phyloP scores from a whole-genome alignment of 2,797 vertebrate species.

The Otus scops region DNA sequence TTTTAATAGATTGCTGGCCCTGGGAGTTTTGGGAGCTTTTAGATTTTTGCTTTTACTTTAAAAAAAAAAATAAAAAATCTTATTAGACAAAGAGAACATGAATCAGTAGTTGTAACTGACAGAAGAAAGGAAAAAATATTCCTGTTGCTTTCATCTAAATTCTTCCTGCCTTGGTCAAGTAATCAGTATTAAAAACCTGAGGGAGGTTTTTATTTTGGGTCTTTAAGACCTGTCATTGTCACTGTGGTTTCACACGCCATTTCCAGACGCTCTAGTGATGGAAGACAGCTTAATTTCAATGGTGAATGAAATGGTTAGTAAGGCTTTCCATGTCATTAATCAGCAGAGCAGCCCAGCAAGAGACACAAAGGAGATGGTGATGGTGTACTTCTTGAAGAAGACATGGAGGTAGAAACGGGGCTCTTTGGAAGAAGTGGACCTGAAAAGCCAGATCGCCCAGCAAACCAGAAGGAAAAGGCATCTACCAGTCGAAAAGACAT shows the following conservation, averaged over 20 bases:
- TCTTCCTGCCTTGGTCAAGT: neutral
- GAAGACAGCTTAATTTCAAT: neutral
- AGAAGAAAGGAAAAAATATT: neutral
- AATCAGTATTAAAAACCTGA: neutral
- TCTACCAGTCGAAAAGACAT: slow-evolving; percentile 59
- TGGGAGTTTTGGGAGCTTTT: neutral
- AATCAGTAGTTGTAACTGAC: neutral
- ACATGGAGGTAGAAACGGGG: slow-evolving; percentile 80
- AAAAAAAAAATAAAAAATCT: too few species aligned
- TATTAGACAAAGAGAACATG: neutral
- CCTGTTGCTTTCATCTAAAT: neutral
- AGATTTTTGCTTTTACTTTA: neutral
- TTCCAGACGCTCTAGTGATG: neutral
- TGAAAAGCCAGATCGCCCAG: slow-evolving; percentile 17
- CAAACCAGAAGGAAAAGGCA: slow-evolving; percentile 72
- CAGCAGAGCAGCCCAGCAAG: slow-evolving; percentile 81
- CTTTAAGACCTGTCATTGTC: neutral
- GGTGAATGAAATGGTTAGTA: neutral
- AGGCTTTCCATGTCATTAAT: neutral
- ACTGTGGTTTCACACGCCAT: neutral
- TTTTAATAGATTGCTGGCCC: neutral
- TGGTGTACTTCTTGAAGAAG: slow-evolving; percentile 40
- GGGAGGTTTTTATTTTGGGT: neutral
- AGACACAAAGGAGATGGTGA: slow-evolving; percentile 77
- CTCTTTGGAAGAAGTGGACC: slow-evolving; percentile 72